Base-by-base conservation (phyloP, 2,113 vertebrate species). In the Chionis minor region DNA sequence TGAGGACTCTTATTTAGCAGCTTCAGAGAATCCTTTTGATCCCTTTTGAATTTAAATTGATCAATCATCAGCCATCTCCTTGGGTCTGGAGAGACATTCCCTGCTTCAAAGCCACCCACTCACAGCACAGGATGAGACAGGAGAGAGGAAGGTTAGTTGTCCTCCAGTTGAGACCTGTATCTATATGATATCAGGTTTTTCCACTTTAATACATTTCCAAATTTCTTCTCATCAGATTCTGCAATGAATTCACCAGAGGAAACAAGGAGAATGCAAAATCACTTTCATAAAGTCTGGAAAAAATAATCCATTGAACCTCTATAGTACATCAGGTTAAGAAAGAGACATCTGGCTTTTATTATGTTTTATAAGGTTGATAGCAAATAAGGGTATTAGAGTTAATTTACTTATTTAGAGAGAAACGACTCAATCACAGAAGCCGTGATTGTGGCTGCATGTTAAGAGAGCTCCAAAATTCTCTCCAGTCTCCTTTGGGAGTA, bases 371-470 rank as follows among this genome's bases (percentile, higher is more conserved):
- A 98, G 99, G 98, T 98, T 97, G 98, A 99, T 98, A 98, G 98
- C 98, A 98, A 98, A 99, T 99, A 98, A 98, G 98, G 98, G 98
- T 98, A 99, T 99, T 99, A 99, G 98, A 98, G 98, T 98, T 99
- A 99, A 99, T 99, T 99, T 98, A 98, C 98, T 99, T 99, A 99
- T 98, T 99, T 98, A 96, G 97, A 98, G 98, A 98, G 98, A 96
- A 98, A 98, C 54, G 95, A 96, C 97, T 98, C 98, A 98, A 98
- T 98, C 98, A 98, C 98, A 98, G 98, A 96, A 98, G 98, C 98
- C 97, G 94, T 98, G 98, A 99, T 98, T 98, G 98, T 98, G 98
- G 98, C 96, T 97, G 98, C 97, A 96, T 95, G 95, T 97, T 94
- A 96, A 91, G 92, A 96, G 97, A 97, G 97, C 97, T 98, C 98